Evolutionary conservation across 35 echinoderm and acorn worm genomes (phyloP), one percentile per base, ranked within the genome.

Genomic region (Anneissia japonica): DNA sequence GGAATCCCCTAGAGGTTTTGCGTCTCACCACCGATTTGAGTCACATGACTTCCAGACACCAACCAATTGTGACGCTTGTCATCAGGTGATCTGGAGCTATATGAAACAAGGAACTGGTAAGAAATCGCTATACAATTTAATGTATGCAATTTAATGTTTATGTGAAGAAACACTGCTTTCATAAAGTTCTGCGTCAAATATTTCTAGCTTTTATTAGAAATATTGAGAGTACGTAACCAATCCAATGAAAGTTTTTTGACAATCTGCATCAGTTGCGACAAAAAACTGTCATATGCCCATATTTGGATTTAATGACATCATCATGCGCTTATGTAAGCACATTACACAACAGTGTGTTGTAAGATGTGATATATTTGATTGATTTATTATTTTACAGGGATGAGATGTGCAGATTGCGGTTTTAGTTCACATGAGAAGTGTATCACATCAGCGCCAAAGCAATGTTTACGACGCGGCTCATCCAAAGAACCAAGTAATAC

Each of bases 361-460:
- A n/a, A n/a, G n/a, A n/a, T n/a, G n/a, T n/a, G n/a, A n/a, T n/a
- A n/a, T n/a, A n/a, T n/a, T n/a, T n/a, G n/a, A n/a, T n/a, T n/a
- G n/a, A n/a, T n/a, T n/a, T 75, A 31, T 77, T 17, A 46, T 31
- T n/a, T 74, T 84, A 39, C 89, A 99, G 96, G 92, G 17, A 99
- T 94, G 96, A 99, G 91, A 43, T 99, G 96, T 89, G 26, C 86
- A 76, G 96, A 94, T 76, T 99, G 96, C 85, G 96, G 96, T 26
- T 99, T 91, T 77, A 99, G 92, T 56, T 93, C 83, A 38, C 96
- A 99, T 64, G 96, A 94, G 46, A 93, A 91, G 74, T 99, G 96
- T 76, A 46, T 94, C 31, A 89, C 86, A 21, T 64, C 84, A 74
- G 87, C 94, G 32, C 96, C 96, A 29, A 99, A 99, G 84, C 92